Base-by-base conservation (phyloP, 2,113 vertebrate species). In the Ochotona curzoniae region DNA sequence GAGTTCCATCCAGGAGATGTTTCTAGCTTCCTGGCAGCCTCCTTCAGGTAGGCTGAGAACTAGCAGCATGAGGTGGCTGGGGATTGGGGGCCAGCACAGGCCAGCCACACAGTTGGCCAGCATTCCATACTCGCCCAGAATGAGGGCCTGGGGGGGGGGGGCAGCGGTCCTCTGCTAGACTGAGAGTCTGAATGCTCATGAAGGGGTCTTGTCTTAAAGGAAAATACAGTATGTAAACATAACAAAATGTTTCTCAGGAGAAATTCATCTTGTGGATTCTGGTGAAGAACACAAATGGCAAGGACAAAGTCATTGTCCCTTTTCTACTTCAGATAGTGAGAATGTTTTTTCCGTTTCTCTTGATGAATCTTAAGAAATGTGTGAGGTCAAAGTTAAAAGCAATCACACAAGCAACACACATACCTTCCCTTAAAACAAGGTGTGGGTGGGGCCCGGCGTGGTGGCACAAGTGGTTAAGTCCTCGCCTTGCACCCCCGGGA, bases 41-140 rank as follows among this genome's bases (percentile, higher is more conserved):
- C 32, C 38, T 44, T 44, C 6, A 6, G 38, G 38, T 44, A 6
- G 38, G 38, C 38, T 44, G 38, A 44, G 38, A 44, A 6, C 38
- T 44, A 44, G 38, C 38, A 44, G 38, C 38, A 44, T 44, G 30
- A 26, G 28, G 9, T 6, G 26, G 30, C 20, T 0, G 17, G 28
- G 20, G 23, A 25, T 38, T 13, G 6, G 4, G 38, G 28, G 26
- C 21, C 44, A 66, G 44, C 18, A 17, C 28, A n/a, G 26, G 15
- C 30, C 1, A 5, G 1, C 60, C 0, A 30, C 3, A 30, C 35
- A 23, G 7, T 10, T 57, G 0, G n/a, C n/a, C 20, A 5, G 64
- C 49, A 1, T 84, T 71, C 38, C 38, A 30, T 4, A 1, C 0
- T 32, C 57, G 4, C 76, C 51, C n/a, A 66, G 64, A 64, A 18